Percentiles rank a stretch among this genome's conserved stretches.
phyloP scores from a whole-genome alignment of 2,888 invertebrate species.

The Zeuzera pyrina region DNA sequence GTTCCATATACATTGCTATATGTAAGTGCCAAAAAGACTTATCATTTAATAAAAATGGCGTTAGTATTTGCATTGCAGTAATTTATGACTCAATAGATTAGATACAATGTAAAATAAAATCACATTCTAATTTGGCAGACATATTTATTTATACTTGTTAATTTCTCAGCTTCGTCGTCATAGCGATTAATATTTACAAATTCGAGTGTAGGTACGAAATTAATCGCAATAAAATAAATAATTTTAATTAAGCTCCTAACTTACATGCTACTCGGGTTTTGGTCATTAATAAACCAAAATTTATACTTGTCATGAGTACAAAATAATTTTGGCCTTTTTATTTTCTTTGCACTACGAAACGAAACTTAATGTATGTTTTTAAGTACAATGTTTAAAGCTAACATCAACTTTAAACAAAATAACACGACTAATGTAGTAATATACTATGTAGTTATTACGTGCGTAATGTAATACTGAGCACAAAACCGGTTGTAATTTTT shows the following conservation, averaged over 20 bases:
- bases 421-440: too few species aligned
- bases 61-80: too few species aligned
- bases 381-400: conserved; percentile 48
- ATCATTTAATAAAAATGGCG: too few species aligned
- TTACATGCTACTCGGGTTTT: conserved; percentile 52
- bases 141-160: conserved; percentile 70
- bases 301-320: conserved; percentile 28
- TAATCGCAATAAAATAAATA: conserved; percentile 65
- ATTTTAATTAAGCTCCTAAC: conserved; percentile 49
- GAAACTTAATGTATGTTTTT: conserved; percentile 41
- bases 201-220: conserved; percentile 60
- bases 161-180: conserved; percentile 64
- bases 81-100: too few species aligned
- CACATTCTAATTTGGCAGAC: conserved; percentile 65
- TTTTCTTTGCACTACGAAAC: conserved; percentile 29
- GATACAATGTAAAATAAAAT: conserved; percentile 44
- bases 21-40: too few species aligned
- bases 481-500: too few species aligned
- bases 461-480: too few species aligned
- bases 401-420: conserved; percentile 49
- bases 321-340: conserved; percentile 50
- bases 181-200: conserved; percentile 67
- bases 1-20: too few species aligned
- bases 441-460: too few species aligned
- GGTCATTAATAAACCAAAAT: conserved; percentile 50